These are phyloP conservation scores for Spermophilus dauricus DNA, from an alignment of 2,113 vertebrate species.

Conservation along the genomic window DNA sequence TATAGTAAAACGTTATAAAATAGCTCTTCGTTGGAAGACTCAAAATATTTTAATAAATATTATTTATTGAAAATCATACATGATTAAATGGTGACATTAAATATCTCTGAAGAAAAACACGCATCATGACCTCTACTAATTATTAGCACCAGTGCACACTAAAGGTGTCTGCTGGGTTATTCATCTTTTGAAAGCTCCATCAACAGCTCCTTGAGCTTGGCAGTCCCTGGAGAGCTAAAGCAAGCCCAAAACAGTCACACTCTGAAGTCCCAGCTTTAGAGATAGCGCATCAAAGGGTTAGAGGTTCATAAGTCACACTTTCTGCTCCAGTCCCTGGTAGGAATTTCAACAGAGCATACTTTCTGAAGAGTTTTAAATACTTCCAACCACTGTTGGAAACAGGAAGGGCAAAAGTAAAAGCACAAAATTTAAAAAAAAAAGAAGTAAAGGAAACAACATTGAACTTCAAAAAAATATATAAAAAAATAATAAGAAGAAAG, in stretches of 20 bases:
- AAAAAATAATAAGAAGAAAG: background rate
- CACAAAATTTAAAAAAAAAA: background rate
- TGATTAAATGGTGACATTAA: background rate
- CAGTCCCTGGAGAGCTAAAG: conserved; percentile 46
- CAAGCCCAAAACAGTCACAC: conserved; percentile 46
- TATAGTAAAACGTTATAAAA: background rate
- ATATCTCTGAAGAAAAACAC: background rate
- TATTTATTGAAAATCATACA: conserved; percentile 12
- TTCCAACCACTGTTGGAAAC: conserved; percentile 78
- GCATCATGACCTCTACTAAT: conserved; percentile 21
- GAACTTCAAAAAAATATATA: conserved; percentile 56
- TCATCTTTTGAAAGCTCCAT: conserved; percentile 58
- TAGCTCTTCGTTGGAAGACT: conserved; percentile 36
- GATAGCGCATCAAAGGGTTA: conserved; percentile 74
- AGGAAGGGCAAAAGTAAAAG: conserved; percentile 83
- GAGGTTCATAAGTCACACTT: conserved; percentile 76
- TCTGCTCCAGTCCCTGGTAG: conserved; percentile 61
- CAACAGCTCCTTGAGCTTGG: conserved; percentile 1
- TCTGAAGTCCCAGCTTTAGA: conserved; percentile 6
- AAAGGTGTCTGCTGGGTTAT: conserved; percentile 25
- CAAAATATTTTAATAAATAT: conserved; percentile 43
- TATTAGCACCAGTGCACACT: background rate
- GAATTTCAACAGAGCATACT: conserved; percentile 78
- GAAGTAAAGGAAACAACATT: conserved; percentile 64
- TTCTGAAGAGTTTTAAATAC: conserved; percentile 77